phyloP scores from a whole-genome alignment of 2,888 invertebrate genomes.

The Drymonia ruficornis region DNA sequence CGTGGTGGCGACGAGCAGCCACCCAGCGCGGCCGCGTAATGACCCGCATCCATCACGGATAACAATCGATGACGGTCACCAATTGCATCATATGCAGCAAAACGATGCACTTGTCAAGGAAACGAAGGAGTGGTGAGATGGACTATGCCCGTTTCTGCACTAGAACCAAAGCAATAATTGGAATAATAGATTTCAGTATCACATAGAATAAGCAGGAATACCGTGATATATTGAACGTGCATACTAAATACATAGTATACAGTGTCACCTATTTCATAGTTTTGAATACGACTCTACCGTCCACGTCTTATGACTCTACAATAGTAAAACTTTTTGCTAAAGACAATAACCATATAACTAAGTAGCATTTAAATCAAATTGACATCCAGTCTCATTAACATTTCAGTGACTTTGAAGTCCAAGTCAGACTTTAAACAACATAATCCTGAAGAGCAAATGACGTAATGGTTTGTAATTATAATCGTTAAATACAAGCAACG shows the following conservation, averaged over 20 bases:
- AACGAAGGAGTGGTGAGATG: not conserved
- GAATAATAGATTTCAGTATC: too few relatives aligned
- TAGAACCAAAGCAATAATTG: too few relatives aligned
- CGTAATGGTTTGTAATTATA: conserved; percentile 19
- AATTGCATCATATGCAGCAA: conserved; percentile 38
- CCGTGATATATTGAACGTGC: too few relatives aligned
- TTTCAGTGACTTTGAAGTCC: not conserved
- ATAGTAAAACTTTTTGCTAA: too few relatives aligned
- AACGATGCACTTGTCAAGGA: not conserved
- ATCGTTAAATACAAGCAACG: conserved; percentile 25
- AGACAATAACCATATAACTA: too few relatives aligned
- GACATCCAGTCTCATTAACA: not conserved
- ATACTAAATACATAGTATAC: too few relatives aligned
- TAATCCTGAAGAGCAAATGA: conserved; percentile 18
- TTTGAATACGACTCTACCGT: too few relatives aligned
- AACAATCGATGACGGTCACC: conserved; percentile 63
- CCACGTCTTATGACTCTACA: too few relatives aligned
- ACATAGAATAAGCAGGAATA: too few relatives aligned
- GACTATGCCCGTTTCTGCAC: too few relatives aligned
- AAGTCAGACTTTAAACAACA: conserved; percentile 7
- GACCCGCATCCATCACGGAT: conserved; percentile 74
- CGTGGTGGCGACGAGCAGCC: conserved; percentile 48
- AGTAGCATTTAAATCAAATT: not conserved
- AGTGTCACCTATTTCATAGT: too few relatives aligned
- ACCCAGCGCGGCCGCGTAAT: conserved; percentile 73